Evolutionary conservation across 2,113 vertebrate species (phyloP).

Genomic region (Oxyruncus cristatus): DNA sequence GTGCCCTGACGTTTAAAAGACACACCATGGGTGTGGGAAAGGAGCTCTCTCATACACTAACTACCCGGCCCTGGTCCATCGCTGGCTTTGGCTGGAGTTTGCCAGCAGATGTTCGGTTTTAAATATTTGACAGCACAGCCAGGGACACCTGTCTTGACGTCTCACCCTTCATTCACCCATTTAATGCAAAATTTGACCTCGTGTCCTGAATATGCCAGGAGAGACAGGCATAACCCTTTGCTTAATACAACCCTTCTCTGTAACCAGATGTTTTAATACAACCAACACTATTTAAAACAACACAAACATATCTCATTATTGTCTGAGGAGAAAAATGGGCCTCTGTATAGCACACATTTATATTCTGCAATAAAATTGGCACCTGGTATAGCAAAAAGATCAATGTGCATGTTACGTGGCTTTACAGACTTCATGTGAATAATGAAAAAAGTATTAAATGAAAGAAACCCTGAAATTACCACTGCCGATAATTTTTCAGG

Average conservation of each 20-base stretch:
- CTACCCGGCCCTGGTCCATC: neutral
- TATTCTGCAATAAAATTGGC: constrained; percentile 54
- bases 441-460: constrained; percentile 19
- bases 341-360: constrained; percentile 18
- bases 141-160: constrained; percentile 50
- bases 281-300: constrained; percentile 17
- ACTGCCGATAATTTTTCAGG: constrained; percentile 32
- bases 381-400: constrained; percentile 49
- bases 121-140: constrained; percentile 48
- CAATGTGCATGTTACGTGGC: neutral
- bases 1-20: neutral
- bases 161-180: constrained; percentile 46
- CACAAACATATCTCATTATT: constrained; percentile 41
- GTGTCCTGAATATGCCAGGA: neutral
- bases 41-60: neutral
- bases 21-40: neutral
- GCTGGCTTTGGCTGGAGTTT: neutral
- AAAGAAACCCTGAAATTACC: constrained; percentile 42
- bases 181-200: constrained; percentile 52
- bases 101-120: constrained; percentile 49
- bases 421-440: constrained; percentile 28
- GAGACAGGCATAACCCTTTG: neutral
- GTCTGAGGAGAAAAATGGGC: constrained; percentile 35
- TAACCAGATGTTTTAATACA: constrained; percentile 46
- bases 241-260: neutral